phyloP scores from a whole-genome alignment of 2,888 invertebrate species.

The Thymelicus lineola region DNA sequence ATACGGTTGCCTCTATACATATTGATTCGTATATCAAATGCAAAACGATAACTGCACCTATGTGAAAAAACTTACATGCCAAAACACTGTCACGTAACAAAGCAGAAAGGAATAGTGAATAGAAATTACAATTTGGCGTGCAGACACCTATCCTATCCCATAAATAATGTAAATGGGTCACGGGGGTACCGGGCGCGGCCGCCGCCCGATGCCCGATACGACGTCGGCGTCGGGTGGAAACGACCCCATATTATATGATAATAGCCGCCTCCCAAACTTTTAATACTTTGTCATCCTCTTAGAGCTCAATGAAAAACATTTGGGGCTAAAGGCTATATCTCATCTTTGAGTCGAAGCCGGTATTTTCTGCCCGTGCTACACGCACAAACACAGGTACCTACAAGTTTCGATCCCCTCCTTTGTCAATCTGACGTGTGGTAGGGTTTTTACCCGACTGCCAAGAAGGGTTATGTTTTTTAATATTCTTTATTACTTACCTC shows the following conservation, averaged over 20 bases:
- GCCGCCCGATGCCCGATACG: constrained; percentile 32
- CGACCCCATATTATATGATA: constrained; percentile 32
- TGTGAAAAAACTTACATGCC: too few species aligned
- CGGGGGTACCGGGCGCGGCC: constrained; percentile 55
- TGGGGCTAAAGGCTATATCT: too few species aligned
- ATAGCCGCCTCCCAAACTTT: constrained; percentile 29
- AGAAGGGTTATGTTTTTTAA: too few species aligned
- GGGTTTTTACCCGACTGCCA: too few species aligned
- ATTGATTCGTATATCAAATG: constrained; percentile 6
- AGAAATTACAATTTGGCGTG: constrained; percentile 45
- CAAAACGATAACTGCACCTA: neutral
- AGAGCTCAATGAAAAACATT: neutral
- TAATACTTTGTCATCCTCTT: constrained; percentile 27
- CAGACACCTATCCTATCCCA: constrained; percentile 44
- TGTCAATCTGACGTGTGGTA: too few species aligned
- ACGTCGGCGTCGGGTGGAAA: constrained; percentile 13
- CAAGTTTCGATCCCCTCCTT: too few species aligned
- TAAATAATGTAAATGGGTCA: constrained; percentile 66
- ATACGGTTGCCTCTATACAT: neutral
- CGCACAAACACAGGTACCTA: too few species aligned
- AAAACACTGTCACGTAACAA: constrained; percentile 14
- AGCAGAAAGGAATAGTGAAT: constrained; percentile 34
- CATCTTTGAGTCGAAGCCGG: too few species aligned
- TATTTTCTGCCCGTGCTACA: too few species aligned
- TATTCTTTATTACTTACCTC: too few species aligned